phyloP scores from a whole-genome alignment of 2,888 invertebrate species.

The Serripes groenlandicus region DNA sequence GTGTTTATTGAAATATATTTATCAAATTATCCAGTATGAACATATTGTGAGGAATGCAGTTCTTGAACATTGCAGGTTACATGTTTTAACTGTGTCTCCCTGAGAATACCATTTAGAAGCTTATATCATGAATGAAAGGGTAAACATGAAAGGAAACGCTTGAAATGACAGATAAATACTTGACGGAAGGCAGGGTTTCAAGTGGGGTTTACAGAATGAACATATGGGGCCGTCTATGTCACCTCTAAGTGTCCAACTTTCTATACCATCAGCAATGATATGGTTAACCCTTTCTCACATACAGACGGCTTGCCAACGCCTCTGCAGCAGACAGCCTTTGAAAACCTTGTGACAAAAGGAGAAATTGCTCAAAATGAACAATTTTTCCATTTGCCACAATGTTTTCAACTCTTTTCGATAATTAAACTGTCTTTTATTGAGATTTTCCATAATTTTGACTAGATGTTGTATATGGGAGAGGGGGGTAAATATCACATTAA shows the following conservation, averaged over 20 bases:
- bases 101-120: too few relatives aligned
- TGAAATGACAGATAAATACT: constrained; percentile 18
- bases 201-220: constrained; percentile 30
- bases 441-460: not conserved
- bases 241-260: not conserved
- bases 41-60: too few relatives aligned
- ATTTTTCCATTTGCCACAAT: too few relatives aligned
- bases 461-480: too few relatives aligned
- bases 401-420: not conserved
- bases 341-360: not conserved
- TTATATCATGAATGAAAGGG: too few relatives aligned
- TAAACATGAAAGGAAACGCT: constrained; percentile 25
- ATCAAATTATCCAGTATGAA: too few relatives aligned
- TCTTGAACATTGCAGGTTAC: too few relatives aligned
- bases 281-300: not conserved
- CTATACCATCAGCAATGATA: not conserved
- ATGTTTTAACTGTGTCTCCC: too few relatives aligned
- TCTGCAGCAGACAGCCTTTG: not conserved
- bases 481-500: too few relatives aligned
- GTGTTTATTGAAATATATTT: too few relatives aligned
- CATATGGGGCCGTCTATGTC: constrained; percentile 25
- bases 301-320: not conserved
- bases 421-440: not conserved
- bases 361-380: not conserved
- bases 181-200: constrained; percentile 28